Conservation (phyloP, 1,140 invertebrate species). For the Bombus vancouverensis region DNA sequence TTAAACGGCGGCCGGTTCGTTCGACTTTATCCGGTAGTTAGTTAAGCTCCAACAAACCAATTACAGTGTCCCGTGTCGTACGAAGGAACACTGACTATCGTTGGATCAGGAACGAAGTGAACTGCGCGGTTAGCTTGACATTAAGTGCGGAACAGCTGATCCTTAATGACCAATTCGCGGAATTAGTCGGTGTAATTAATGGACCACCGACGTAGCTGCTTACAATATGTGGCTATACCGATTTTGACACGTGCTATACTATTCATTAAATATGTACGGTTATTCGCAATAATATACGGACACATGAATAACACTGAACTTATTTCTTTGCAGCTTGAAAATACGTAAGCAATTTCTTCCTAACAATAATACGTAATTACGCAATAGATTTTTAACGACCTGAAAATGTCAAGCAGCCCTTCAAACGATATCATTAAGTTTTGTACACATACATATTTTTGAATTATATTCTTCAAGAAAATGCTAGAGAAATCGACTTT, state of each 20-base stretch:
- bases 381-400: too few relatives aligned
- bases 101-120: conserved; percentile 54
- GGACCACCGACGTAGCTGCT: conserved; percentile 29
- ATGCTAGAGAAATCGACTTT: neutral
- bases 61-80: conserved; percentile 57
- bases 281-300: neutral
- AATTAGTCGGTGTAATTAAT: conserved; percentile 56
- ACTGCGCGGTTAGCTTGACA: conserved; percentile 55
- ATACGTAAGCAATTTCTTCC: too few relatives aligned
- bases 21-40: conserved; percentile 69
- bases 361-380: too few relatives aligned
- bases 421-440: too few relatives aligned
- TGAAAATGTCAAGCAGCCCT: too few relatives aligned
- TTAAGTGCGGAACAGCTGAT: conserved; percentile 60
- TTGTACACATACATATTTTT: too few relatives aligned
- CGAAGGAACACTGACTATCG: conserved; percentile 56
- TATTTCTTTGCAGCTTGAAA: too few relatives aligned
- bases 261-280: neutral
- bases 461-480: too few relatives aligned
- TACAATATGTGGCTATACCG: conserved; percentile 17
- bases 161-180: conserved; percentile 61
- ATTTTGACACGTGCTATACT: conserved; percentile 20
- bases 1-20: conserved; percentile 59
- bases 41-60: conserved; percentile 70
- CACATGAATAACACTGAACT: too few relatives aligned